Evolutionary conservation across 1,140 invertebrate genomes (phyloP).

Genomic region (Diuraphis noxia): DNA sequence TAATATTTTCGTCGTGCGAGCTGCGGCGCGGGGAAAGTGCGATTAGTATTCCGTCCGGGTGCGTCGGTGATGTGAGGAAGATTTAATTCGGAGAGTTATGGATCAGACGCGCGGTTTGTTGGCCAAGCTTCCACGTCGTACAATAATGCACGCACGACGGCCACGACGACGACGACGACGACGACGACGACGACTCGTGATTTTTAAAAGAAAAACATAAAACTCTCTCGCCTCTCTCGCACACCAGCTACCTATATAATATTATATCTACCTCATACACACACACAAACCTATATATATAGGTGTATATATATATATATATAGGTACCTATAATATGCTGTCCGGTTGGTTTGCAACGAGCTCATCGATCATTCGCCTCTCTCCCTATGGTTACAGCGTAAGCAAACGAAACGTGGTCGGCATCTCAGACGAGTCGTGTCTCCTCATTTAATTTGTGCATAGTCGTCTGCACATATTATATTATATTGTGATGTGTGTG

Average conservation of each 20-base stretch:
- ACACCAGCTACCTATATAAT: neutral
- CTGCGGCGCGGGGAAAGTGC: neutral
- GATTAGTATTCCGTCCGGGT: constrained; percentile 44
- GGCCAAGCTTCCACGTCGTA: constrained; percentile 46
- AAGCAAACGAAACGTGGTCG: constrained; percentile 29
- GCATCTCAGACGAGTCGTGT: constrained; percentile 42
- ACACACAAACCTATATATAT: too few relatives aligned
- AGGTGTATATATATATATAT: neutral
- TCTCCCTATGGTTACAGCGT: neutral
- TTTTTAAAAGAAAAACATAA: constrained; percentile 46
- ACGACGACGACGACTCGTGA: constrained; percentile 49
- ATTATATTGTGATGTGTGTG: too few relatives aligned
- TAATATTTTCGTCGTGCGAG: neutral
- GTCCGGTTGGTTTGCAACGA: neutral
- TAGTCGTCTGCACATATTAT: neutral
- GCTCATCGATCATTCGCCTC: neutral
- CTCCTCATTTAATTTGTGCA: neutral
- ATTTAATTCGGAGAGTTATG: constrained; percentile 51
- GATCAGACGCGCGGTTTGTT: constrained; percentile 41
- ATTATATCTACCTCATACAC: too few relatives aligned
- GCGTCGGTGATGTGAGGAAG: constrained; percentile 27
- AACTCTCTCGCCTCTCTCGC: constrained; percentile 14
- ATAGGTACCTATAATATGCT: neutral
- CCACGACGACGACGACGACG: constrained; percentile 24
- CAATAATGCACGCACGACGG: neutral